phyloP scores from a whole-genome alignment of 2,113 vertebrate species.

The Columbina picui region DNA sequence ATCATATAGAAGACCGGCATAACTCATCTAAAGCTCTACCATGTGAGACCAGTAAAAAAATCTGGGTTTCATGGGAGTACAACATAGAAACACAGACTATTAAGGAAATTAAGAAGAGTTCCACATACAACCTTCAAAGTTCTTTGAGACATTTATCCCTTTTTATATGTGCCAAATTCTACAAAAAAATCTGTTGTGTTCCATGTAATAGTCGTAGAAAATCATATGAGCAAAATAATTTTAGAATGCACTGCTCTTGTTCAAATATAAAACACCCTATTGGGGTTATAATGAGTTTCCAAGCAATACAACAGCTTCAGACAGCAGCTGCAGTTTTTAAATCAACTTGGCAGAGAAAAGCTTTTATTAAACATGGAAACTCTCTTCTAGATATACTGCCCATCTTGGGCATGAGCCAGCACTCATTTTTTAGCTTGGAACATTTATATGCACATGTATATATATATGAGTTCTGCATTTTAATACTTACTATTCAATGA shows the following conservation, averaged over 20 bases:
- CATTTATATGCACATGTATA: neutral
- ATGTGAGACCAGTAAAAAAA: neutral
- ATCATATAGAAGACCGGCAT: neutral
- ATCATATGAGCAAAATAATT: neutral
- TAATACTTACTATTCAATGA: neutral
- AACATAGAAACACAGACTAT: neutral
- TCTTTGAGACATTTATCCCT: neutral
- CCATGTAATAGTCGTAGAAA: neutral
- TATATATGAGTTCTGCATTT: neutral
- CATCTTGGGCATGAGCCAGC: neutral
- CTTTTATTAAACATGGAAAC: neutral
- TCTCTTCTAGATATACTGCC: neutral
- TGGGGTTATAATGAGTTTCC: neutral
- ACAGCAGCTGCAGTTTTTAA: conserved; percentile 17
- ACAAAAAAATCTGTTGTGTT: neutral
- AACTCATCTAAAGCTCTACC: neutral
- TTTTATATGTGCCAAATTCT: neutral
- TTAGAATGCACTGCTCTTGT: neutral
- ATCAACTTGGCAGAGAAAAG: neutral
- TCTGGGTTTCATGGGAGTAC: neutral
- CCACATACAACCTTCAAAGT: neutral
- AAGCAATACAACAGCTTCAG: neutral
- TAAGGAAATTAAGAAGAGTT: neutral
- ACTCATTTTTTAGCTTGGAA: neutral
- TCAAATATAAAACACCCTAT: neutral